These are phyloP conservation scores for Neocrepidodera transversa DNA, from an alignment of 2,888 invertebrate genomes.

Conservation along the genomic window DNA sequence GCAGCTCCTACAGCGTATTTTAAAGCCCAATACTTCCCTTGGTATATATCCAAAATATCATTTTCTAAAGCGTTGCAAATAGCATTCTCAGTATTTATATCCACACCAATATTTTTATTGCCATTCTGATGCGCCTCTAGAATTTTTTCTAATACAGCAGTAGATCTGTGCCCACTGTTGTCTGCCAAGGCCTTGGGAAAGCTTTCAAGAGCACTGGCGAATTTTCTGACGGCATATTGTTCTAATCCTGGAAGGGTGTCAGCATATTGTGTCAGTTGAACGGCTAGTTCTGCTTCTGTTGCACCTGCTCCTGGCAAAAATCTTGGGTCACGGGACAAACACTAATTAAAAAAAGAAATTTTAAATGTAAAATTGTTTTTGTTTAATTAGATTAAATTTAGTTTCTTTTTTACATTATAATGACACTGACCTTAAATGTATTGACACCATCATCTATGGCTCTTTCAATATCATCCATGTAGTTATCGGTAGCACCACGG, in stretches of 20 bases:
- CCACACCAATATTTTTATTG: slow-evolving; percentile 74
- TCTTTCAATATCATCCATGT: slow-evolving; percentile 98
- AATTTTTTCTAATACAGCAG: slow-evolving; percentile 85
- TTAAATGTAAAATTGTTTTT: slow-evolving; percentile 9
- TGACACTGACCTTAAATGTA: slow-evolving; percentile 88
- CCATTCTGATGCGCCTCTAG: slow-evolving; percentile 86
- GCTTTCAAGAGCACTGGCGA: slow-evolving; percentile 85
- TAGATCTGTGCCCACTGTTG: slow-evolving; percentile 90
- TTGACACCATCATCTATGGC: slow-evolving; percentile 99
- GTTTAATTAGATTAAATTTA: slow-evolving; percentile 1
- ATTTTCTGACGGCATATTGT: slow-evolving; percentile 96
- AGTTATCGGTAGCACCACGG: slow-evolving; percentile 95
- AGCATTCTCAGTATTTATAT: slow-evolving; percentile 81
- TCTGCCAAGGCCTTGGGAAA: slow-evolving; percentile 94
- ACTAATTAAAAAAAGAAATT: slow-evolving; percentile 45
- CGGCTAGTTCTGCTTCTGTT: slow-evolving; percentile 91
- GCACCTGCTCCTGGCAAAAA: slow-evolving; percentile 95
- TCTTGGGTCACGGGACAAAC: slow-evolving; percentile 60
- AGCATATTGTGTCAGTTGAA: slow-evolving; percentile 84
- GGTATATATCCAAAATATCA: slow-evolving; percentile 82
- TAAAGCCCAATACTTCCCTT: slow-evolving; percentile 90
- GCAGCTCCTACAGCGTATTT: slow-evolving; percentile 96
- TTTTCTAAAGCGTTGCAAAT: slow-evolving; percentile 79
- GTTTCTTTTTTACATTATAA: neutral
- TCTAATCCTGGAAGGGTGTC: slow-evolving; percentile 93